Evolutionary conservation across 2,797 vertebrate species (phyloP).

Genomic region (Thripadectes ignobilis): DNA sequence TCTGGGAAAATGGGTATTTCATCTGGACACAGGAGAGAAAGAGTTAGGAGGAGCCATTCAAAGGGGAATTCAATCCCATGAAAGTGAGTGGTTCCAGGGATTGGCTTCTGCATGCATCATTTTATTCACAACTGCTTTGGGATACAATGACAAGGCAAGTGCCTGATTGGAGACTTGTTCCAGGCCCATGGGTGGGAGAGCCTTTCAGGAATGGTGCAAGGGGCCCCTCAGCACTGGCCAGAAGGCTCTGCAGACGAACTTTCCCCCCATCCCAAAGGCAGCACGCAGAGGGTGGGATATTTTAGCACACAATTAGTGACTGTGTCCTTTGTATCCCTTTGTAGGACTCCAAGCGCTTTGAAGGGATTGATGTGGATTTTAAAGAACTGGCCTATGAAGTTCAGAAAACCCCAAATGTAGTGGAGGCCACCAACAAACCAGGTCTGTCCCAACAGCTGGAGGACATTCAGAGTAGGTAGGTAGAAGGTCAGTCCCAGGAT

Average conservation of each 20-base stretch:
- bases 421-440: constrained; percentile 89
- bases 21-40: background rate
- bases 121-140: background rate
- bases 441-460: constrained; percentile 88
- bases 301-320: background rate
- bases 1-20: background rate
- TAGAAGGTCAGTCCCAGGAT: background rate
- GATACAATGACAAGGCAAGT: background rate
- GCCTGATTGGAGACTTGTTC: background rate
- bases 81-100: background rate
- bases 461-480: constrained; percentile 87
- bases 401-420: constrained; percentile 88
- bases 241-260: background rate
- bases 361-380: constrained; percentile 90
- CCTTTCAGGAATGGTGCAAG: background rate
- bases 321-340: background rate
- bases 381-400: constrained; percentile 83
- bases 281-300: background rate
- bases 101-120: background rate
- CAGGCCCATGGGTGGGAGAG: background rate
- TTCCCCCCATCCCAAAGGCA: background rate
- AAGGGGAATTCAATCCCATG: background rate
- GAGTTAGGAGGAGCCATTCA: background rate
- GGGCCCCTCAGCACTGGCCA: background rate
- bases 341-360: constrained; percentile 91